A percentile compares a stretch with the other conserved stretches of the same genome.
phyloP scores from a whole-genome alignment of 2,113 vertebrate species.

The Gopherus evgoodei region DNA sequence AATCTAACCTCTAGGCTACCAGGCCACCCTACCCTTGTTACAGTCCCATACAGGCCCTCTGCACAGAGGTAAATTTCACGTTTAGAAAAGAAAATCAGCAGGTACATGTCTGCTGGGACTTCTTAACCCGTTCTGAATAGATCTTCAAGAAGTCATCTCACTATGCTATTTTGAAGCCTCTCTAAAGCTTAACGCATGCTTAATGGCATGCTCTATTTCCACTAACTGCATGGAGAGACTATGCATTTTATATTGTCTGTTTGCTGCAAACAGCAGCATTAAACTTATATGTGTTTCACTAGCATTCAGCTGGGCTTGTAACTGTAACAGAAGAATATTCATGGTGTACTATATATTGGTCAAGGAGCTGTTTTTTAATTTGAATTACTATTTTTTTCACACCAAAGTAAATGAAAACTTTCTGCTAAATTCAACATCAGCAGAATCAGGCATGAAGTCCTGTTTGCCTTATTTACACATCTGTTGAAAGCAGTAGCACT shows the following conservation, averaged over 20 bases:
- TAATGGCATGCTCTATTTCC: background rate
- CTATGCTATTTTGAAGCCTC: background rate
- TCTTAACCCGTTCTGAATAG: too few species aligned
- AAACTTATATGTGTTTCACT: accelerated
- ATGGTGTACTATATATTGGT: accelerated
- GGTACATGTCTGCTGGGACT: too few species aligned
- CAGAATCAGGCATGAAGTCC: background rate
- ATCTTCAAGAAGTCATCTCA: background rate
- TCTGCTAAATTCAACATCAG: background rate
- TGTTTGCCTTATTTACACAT: background rate
- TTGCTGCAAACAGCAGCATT: background rate
- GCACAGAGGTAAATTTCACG: background rate
- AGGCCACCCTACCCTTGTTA: too few species aligned
- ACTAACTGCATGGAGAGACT: background rate
- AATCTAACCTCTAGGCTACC: too few species aligned
- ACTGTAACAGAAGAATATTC: accelerated
- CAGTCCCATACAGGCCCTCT: background rate
- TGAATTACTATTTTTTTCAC: background rate
- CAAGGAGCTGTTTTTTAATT: accelerated
- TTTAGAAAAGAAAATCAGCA: background rate
- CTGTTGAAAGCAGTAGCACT: background rate
- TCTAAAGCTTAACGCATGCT: accelerated
- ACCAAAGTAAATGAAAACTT: background rate
- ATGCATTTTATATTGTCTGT: background rate
- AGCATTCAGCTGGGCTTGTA: background rate